Evolutionary conservation across 2,888 invertebrate species (phyloP), one percentile per base, ranked within the genome.

Genomic region (Trichacis sp.): DNA sequence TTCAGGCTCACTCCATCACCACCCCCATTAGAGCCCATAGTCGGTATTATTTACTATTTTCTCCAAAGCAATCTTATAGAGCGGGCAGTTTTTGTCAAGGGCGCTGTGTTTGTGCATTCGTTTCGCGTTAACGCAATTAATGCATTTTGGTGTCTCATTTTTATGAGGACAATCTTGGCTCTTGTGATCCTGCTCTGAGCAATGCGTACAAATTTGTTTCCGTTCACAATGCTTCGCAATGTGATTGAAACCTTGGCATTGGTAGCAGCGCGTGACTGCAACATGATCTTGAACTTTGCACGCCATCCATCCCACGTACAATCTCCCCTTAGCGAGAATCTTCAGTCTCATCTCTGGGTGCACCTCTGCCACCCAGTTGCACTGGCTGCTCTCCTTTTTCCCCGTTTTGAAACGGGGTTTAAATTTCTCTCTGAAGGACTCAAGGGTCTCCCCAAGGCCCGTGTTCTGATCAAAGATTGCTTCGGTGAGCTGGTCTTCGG

Each of bases 401-500:
- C 57, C 50, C n/a, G 33, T 24, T 33, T 19, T 50, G 36, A 57
- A 57, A 12, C 3, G 17, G 1, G 43, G 20, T 0, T 20, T 17
- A 19, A 56, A 40, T 12, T 52, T 15, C 14, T 29, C 20, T 19
- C 2, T 20, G 17, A 54, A 43, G 12, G n/a, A 12, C 1, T 47
- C 42, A 17, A 40, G 20, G 8, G 24, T 5, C 3, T 3, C 24
- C 3, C 14, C 45, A 36, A 50, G 20, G 42, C 15, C 12, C 8
- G 24, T 30, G 17, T 61, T 55, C 14, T 61, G 61, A 1, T 6
- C 38, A 8, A 11, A 49, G 1, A 61, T 50, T 1, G 12, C n/a
- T 1, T 18, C 17, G 2, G 9, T 20, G 0, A 50, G 17, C 24
- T 24, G 24, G 3, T 24, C 24, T 24, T 8, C 8, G 3, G 24